Base-by-base conservation (phyloP, 1,140 invertebrate species). In the Drosophila eugracilis region DNA sequence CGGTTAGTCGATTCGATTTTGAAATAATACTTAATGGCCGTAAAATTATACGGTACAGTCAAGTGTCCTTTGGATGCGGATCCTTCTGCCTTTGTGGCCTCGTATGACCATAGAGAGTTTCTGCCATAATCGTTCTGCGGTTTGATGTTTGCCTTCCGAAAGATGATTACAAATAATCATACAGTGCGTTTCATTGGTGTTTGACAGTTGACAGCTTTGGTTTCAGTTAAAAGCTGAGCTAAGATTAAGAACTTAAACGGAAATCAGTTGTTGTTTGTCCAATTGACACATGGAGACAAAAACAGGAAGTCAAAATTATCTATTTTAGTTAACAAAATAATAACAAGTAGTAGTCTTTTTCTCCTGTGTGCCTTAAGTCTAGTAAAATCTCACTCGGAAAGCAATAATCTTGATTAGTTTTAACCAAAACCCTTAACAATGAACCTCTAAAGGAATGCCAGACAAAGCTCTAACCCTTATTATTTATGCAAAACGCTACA, bases 1-100 rank as follows among this genome's bases (percentile, higher is more conserved):
- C 53, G 45, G 45, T 36, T 50, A 28, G 41, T 37, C 17, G 26
- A 22, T 74, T 78, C 65, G 84, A 88, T 83, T 89, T 83, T 76
- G 49, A 88, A 89, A 88, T 88, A 89, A 88, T 84, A 88, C 74
- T 78, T 89, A 88, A 88, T 88, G 84, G 65, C 83, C 84, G 84
- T 88, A 83, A 88, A 88, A 89, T 88, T 78, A 88, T 88, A 78
- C 80, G 59, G 71, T 75, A 81, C 59, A 47, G 58, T 47, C 75
- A 81, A 88, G 69, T 86, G 63, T 57, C 62, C 47, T 42, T 74
- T 12, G 41, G 55, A 50, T 71, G 59, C 24, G 14, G 30, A 37
- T 71, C 44, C 47, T 45, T 63, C 26, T 65, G 55, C 47, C 17
- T 58, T 22, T 73, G 52, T 53, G 34, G 44, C 14, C 37, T 30